A percentile compares a stretch with the other conserved stretches of the same genome.
phyloP scores from a whole-genome alignment of 2,797 vertebrate species.

The Jordanella pulchra region DNA sequence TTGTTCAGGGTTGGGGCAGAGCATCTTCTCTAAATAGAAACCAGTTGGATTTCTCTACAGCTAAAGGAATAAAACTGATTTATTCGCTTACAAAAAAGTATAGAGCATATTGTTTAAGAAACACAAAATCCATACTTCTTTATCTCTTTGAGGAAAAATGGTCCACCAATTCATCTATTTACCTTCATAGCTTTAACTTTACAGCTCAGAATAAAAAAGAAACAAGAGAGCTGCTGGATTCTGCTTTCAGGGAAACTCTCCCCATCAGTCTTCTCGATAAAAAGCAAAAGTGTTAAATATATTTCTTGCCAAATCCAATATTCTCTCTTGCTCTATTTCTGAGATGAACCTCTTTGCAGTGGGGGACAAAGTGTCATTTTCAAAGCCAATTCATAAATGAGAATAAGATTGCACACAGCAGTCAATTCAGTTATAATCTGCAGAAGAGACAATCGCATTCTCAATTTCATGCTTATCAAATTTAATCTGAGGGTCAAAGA shows the following conservation, averaged over 20 bases:
- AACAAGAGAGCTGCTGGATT: slow-evolving; percentile 7
- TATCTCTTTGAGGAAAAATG: neutral
- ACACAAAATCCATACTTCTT: neutral
- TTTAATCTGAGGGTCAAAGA: slow-evolving; percentile 25
- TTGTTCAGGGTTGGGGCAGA: slow-evolving; percentile 25
- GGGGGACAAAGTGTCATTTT: neutral
- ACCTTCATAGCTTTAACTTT: slow-evolving; percentile 5
- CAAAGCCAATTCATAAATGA: slow-evolving; percentile 15
- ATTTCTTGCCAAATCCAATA: neutral
- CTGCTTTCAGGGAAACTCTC: slow-evolving; percentile 12
- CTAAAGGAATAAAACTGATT: slow-evolving; percentile 2
- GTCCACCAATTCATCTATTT: neutral
- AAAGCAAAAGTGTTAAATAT: neutral
- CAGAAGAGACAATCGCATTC: slow-evolving; percentile 36
- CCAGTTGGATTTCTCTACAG: neutral
- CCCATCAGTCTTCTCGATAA: neutral
- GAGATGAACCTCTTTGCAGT: neutral
- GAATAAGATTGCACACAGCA: neutral
- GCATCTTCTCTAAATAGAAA: neutral
- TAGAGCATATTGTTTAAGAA: neutral
- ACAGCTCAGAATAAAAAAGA: slow-evolving; percentile 11
- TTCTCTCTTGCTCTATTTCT: neutral
- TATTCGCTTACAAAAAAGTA: neutral
- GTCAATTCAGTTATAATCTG: slow-evolving; percentile 35
- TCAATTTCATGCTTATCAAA: slow-evolving; percentile 42